Evolutionary conservation across 1,140 invertebrate species (phyloP).

Genomic region (Choristoneura fumiferana): DNA sequence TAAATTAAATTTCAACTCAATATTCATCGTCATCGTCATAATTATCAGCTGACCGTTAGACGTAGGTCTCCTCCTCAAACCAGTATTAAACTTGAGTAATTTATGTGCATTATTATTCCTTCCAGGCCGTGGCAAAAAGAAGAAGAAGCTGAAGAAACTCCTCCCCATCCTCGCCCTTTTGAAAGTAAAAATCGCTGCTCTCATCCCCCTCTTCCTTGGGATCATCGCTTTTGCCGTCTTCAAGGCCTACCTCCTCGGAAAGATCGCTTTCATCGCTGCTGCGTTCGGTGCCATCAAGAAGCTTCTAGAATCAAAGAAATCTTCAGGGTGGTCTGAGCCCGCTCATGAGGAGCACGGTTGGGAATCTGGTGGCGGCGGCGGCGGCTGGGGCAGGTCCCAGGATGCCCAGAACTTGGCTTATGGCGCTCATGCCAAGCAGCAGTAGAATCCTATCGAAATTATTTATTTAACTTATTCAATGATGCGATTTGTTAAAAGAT

Average conservation of each 20-base stretch:
- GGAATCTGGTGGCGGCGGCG: conserved; percentile 71
- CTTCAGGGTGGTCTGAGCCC: conserved; percentile 85
- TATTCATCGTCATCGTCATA: too few relatives aligned
- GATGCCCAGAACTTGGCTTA: conserved; percentile 82
- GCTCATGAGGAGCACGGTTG: conserved; percentile 79
- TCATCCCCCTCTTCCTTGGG: conserved; percentile 87
- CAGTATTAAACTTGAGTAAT: too few relatives aligned
- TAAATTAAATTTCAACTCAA: too few relatives aligned
- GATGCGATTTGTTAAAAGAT: neutral
- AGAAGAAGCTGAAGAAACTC: conserved; percentile 86
- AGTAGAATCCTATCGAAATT: conserved; percentile 30
- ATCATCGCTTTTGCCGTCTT: conserved; percentile 89
- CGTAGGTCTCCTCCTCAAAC: too few relatives aligned
- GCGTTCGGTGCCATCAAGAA: conserved; percentile 88
- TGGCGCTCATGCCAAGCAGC: conserved; percentile 76
- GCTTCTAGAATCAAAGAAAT: conserved; percentile 85
- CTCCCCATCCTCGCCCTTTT: conserved; percentile 86
- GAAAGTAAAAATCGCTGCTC: conserved; percentile 87
- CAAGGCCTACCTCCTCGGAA: conserved; percentile 90
- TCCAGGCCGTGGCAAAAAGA: conserved; percentile 84
- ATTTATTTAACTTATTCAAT: conserved; percentile 22
- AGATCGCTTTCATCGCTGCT: conserved; percentile 88
- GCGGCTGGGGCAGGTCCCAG: conserved; percentile 79
- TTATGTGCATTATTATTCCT: too few relatives aligned
- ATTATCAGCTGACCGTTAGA: too few relatives aligned